These are phyloP conservation scores for Aporrectodea caliginosa DNA, from an alignment of 1,140 invertebrate species.

Conservation along the genomic window DNA sequence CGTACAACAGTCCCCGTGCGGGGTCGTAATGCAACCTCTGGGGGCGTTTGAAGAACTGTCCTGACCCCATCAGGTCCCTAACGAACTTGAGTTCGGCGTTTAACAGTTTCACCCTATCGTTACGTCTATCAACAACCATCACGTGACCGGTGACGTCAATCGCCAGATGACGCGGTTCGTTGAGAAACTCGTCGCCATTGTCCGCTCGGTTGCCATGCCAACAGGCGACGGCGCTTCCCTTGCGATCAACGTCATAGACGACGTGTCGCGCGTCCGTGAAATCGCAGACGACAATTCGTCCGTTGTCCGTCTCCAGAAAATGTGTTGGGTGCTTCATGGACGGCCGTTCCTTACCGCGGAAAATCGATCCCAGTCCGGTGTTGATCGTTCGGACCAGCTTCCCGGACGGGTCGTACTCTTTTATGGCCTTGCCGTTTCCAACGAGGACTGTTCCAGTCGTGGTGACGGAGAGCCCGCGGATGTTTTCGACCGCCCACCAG, in stretches of 20 bases:
- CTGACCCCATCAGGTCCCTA: not conserved
- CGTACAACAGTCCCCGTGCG: not conserved
- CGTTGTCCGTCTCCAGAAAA: not conserved
- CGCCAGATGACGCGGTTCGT: not conserved
- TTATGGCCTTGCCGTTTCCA: not conserved
- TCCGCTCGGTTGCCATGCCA: not conserved
- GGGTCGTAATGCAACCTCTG: not conserved
- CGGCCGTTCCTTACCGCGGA: not conserved
- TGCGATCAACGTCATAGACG: not conserved
- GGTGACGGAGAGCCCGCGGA: not conserved
- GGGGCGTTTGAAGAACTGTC: not conserved
- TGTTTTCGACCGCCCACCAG: not conserved
- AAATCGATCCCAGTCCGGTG: not conserved
- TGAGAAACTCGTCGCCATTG: not conserved
- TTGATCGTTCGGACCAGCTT: not conserved
- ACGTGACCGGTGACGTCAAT: not conserved
- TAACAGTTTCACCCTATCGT: not conserved
- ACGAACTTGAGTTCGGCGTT: not conserved
- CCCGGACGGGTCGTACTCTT: not conserved
- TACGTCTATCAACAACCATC: not conserved
- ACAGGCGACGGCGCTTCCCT: not conserved
- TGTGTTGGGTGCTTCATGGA: not conserved
- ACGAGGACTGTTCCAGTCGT: not conserved
- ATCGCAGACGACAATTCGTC: not conserved
- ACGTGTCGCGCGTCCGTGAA: not conserved